Evolutionary conservation across 2,113 vertebrate genomes (phyloP), one percentile per base, ranked within the genome.

Genomic region (Engystomops pustulosus): DNA sequence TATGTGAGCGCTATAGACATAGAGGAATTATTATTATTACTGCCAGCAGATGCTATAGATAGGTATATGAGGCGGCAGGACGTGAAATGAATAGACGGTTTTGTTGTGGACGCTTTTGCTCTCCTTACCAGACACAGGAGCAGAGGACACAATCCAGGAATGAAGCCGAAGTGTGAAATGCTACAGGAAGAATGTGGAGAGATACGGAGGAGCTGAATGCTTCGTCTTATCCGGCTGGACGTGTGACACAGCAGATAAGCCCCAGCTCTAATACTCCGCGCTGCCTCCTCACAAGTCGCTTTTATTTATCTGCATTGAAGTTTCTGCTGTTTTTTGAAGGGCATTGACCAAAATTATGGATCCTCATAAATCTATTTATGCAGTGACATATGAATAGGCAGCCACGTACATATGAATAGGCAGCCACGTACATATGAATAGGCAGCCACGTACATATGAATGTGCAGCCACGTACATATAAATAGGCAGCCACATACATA

Each of bases 231-330:
- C 62, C 62, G 20, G 62, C 36, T 67, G 36, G 62, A 67, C 20
- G 62, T 67, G 62, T 67, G 30, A 67, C 30, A 67, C 36, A 17
- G 62, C 20, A 67, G 62, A 67, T 67, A 67, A 67, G 32, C 62
- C 62, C 34, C 8, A 34, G 62, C 15, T 36, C 32, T 67, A 32
- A 36, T 67, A 15, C 32, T 67, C 30, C 10, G 15, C 36, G 62
- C 32, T 10, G 62, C 20, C 6, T 36, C 62, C 20, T 67, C 15
- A 67, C 34, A 65, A 32, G 27, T 7, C 17, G 60, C 60, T 32
- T 32, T 32, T 32, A 32, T 65, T 2, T 34, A 65, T 62, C 25
- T 32, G 2, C 12, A 12, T 62, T 65, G 60, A 65, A 32, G 30
- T 32, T 10, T 65, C 34, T 7, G 5, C 11, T 3, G 3, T 41